A percentile compares a stretch with the other conserved stretches of the same genome.
Conservation (phyloP, 2,113 vertebrate genomes). For the Bettongia penicillata region DNA sequence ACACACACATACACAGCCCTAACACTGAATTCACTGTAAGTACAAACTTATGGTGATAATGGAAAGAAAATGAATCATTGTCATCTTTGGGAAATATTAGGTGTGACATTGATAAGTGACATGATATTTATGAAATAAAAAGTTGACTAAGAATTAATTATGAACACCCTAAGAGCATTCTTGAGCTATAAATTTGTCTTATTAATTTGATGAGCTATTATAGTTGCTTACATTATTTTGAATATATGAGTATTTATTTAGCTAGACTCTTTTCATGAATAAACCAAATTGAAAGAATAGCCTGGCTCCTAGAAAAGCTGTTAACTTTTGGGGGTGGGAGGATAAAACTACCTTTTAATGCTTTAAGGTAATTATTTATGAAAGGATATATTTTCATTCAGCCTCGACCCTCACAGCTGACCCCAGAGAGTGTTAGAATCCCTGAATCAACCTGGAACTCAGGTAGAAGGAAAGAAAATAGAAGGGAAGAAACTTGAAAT, state of each 20-base stretch:
- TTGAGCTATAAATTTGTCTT: not conserved
- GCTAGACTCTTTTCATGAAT: not conserved
- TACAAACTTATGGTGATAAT: constrained; percentile 39
- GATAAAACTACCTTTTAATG: not conserved
- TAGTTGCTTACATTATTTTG: not conserved
- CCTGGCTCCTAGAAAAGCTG: not conserved
- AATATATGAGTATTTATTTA: not conserved
- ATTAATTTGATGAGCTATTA: not conserved
- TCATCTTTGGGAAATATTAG: constrained; percentile 3
- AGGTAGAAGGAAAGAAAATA: not conserved
- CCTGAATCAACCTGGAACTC: not conserved
- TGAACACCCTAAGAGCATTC: not conserved
- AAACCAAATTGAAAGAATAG: not conserved
- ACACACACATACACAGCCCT: not conserved
- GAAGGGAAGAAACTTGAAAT: not conserved
- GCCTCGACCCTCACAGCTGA: not conserved
- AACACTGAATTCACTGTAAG: not conserved
- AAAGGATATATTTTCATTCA: not conserved
- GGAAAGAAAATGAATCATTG: constrained; percentile 23
- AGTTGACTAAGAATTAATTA: constrained; percentile 20
- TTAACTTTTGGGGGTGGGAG: not conserved
- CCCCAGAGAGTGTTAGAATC: not conserved
- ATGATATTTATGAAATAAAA: constrained; percentile 50
- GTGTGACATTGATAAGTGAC: constrained; percentile 1
- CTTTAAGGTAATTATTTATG: not conserved